Conservation (phyloP, 2,797 vertebrate genomes). For the Semotilus atromaculatus region DNA sequence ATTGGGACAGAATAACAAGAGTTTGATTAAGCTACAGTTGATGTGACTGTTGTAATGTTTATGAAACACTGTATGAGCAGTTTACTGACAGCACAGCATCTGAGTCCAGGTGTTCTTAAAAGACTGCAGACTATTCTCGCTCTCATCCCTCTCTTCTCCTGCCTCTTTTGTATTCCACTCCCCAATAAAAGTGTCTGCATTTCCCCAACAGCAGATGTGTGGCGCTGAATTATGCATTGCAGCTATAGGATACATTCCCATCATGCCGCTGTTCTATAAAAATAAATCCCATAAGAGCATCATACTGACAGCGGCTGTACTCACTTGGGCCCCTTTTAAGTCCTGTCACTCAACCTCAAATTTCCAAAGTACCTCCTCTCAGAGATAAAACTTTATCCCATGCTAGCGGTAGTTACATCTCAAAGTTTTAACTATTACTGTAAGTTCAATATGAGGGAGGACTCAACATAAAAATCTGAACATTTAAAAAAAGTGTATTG, state of each 20-base stretch:
- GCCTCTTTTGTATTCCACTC: slow-evolving; percentile 41
- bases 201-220: slow-evolving; percentile 65
- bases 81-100: slow-evolving; percentile 49
- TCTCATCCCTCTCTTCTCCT: slow-evolving; percentile 14
- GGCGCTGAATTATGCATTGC: slow-evolving; percentile 75
- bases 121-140: slow-evolving; percentile 64
- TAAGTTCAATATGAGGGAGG: not conserved
- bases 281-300: slow-evolving; percentile 76
- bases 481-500: not conserved
- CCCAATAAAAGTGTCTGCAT: slow-evolving; percentile 61
- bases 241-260: slow-evolving; percentile 69
- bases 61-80: slow-evolving; percentile 11
- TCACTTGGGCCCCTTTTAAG: slow-evolving; percentile 70
- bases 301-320: slow-evolving; percentile 62
- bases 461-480: not conserved
- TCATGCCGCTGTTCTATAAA: slow-evolving; percentile 72
- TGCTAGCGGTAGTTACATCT: not conserved
- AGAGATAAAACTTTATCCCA: slow-evolving; percentile 25
- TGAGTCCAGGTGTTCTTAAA: slow-evolving; percentile 66
- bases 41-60: slow-evolving; percentile 32
- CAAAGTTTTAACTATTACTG: not conserved
- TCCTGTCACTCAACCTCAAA: slow-evolving; percentile 63
- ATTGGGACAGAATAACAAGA: slow-evolving; percentile 11
- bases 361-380: slow-evolving; percentile 1
- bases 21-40: slow-evolving; percentile 29